Conservation (phyloP, 1,140 invertebrate genomes). For the Hycleus phaleratus region DNA sequence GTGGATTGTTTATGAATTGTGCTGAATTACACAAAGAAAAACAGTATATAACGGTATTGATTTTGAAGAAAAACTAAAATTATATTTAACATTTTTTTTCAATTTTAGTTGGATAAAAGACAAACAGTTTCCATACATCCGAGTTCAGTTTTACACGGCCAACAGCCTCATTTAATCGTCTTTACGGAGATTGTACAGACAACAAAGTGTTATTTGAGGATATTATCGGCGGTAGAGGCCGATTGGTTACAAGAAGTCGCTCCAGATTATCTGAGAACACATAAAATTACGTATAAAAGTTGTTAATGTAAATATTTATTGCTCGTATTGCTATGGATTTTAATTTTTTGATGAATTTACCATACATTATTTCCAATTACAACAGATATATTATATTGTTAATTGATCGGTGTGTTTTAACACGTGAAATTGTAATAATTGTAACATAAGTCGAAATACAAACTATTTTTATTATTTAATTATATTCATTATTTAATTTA, state of each 20-base stretch:
- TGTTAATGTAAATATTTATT: too few relatives aligned
- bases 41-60: constrained; percentile 62
- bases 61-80: neutral
- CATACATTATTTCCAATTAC: neutral
- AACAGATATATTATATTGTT: neutral
- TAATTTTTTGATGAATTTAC: too few relatives aligned
- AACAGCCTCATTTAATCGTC: constrained; percentile 69
- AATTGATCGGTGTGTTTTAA: neutral
- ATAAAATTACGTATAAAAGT: constrained; percentile 21
- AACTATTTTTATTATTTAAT: neutral
- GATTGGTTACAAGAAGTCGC: constrained; percentile 63
- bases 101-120: constrained; percentile 52
- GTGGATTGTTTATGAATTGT: constrained; percentile 82
- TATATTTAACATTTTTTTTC: neutral
- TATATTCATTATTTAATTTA: neutral
- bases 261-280: constrained; percentile 41
- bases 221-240: constrained; percentile 61
- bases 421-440: neutral
- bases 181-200: constrained; percentile 88
- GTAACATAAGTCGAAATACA: neutral
- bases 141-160: constrained; percentile 65
- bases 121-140: constrained; percentile 76
- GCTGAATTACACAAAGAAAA: constrained; percentile 75
- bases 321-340: too few relatives aligned
- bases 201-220: constrained; percentile 72